Conservation (phyloP, 2,888 invertebrate genomes). For the Anagyrus pseudococci region DNA sequence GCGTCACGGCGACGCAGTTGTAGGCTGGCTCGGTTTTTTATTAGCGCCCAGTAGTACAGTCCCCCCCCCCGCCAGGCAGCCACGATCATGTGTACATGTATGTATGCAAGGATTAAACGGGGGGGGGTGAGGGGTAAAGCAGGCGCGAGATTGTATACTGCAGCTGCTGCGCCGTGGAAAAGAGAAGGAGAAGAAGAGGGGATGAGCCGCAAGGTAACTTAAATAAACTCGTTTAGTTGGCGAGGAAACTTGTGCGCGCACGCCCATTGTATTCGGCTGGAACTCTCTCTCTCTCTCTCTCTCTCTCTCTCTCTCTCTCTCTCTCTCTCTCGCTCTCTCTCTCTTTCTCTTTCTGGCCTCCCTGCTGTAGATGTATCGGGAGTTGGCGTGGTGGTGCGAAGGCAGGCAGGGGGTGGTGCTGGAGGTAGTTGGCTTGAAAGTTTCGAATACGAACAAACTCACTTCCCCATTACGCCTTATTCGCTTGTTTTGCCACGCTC, state of each 20-base stretch:
- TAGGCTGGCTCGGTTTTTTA: background rate
- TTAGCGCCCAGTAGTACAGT: background rate
- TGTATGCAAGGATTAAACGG: background rate
- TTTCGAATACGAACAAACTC: slow-evolving; percentile 56
- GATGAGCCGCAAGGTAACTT: slow-evolving; percentile 50
- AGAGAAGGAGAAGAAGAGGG: slow-evolving; percentile 30
- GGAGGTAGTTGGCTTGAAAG: slow-evolving; percentile 49
- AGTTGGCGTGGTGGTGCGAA: background rate
- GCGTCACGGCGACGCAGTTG: slow-evolving; percentile 40
- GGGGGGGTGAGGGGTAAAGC: background rate
- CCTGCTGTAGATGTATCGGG: background rate
- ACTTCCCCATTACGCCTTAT: slow-evolving; percentile 55
- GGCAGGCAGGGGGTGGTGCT: background rate
- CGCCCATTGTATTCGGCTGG: slow-evolving; percentile 57
- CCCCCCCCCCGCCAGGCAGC: too few relatives aligned
- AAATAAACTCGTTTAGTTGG: slow-evolving; percentile 61
- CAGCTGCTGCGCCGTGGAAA: too few relatives aligned
- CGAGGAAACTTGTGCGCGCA: slow-evolving; percentile 38
- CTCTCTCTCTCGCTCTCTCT: background rate
- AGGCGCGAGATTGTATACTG: too few relatives aligned
- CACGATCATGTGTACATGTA: background rate
- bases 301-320: slow-evolving; percentile 17
- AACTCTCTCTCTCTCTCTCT: slow-evolving; percentile 32
- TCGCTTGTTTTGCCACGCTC: slow-evolving; percentile 54
- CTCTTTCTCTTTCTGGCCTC: too few relatives aligned